Evolutionary conservation across 1,140 invertebrate species (phyloP), one percentile per base, ranked within the genome.

Genomic region (Asbolus verrucosus): DNA sequence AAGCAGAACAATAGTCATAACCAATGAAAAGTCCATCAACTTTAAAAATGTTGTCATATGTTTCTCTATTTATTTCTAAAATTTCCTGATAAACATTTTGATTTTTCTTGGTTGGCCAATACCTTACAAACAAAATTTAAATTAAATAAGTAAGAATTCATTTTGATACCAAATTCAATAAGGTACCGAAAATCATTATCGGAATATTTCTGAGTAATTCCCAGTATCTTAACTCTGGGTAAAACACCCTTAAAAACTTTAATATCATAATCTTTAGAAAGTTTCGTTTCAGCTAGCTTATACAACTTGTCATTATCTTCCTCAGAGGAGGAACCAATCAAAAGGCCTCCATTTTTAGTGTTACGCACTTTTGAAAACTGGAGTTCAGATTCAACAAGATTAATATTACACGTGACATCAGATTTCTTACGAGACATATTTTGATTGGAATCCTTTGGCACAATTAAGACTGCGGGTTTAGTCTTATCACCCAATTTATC

Each of bases 1-100:
- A 65, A 19, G 46, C 67, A 6, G n/a, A 16, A 30, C 67, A 65
- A 11, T 60, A 19, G 43, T 69, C 67, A 46, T 69, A 69, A 2
- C 54, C 59, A 0, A 69, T 30, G 30, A 69, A 69, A 2, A 62
- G 5, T 39, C 27, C 62, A 16, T 36, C 67, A 11, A 33, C 19
- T 33, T 46, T 46, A 3, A 65, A 27, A 14, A 65, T n/a, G 8
- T 30, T 63, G 5, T 69, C 39, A 31, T 65, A 69, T 18, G 60
- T 43, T 6, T 1, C 5, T 19, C 27, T 43, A 46, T 69, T 38
- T 3, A 69, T 8, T 27, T 65, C 60, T 21, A 63, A 4, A 21
- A 69, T 19, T 6, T 54, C 67, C 31, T 69, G 67, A 9, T 27
- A 65, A 65, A 43, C n/a, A 13, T 16, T 43, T 2, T 2, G 5